Conservation (phyloP, 2,888 invertebrate genomes). For the Ichneumoninae sp. region DNA sequence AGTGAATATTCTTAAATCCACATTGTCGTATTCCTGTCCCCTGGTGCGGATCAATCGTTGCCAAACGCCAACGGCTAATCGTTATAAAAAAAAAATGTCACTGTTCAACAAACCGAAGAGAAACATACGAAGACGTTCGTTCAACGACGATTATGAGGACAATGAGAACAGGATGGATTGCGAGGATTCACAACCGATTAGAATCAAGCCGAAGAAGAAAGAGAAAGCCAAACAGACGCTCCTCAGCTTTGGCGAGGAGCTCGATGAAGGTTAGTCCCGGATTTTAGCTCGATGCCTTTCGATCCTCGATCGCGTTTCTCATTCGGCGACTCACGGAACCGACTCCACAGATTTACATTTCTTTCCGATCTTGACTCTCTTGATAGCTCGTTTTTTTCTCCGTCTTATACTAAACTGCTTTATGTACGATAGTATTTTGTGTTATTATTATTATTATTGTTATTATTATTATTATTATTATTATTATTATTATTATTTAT, state of each 20-base stretch:
- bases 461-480: too few relatives aligned
- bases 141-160: constrained; percentile 89
- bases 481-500: too few relatives aligned
- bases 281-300: background rate
- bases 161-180: constrained; percentile 87
- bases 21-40: background rate
- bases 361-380: background rate
- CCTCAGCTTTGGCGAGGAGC: constrained; percentile 92
- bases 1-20: background rate
- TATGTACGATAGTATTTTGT: too few relatives aligned
- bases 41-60: constrained; percentile 6
- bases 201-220: constrained; percentile 85
- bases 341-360: background rate
- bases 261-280: constrained; percentile 80
- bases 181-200: constrained; percentile 83
- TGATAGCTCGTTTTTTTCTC: too few relatives aligned
- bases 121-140: constrained; percentile 91
- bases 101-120: constrained; percentile 95
- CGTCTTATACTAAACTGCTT: too few relatives aligned
- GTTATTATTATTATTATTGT: too few relatives aligned
- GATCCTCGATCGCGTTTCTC: background rate
- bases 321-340: background rate
- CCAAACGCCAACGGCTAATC: background rate
- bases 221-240: constrained; percentile 87
- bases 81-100: constrained; percentile 87